Percentiles rank a stretch among this genome's conserved stretches.
Evolutionary conservation across 1,140 invertebrate species (phyloP).

Genomic region (Dendrolimus punctatus): DNA sequence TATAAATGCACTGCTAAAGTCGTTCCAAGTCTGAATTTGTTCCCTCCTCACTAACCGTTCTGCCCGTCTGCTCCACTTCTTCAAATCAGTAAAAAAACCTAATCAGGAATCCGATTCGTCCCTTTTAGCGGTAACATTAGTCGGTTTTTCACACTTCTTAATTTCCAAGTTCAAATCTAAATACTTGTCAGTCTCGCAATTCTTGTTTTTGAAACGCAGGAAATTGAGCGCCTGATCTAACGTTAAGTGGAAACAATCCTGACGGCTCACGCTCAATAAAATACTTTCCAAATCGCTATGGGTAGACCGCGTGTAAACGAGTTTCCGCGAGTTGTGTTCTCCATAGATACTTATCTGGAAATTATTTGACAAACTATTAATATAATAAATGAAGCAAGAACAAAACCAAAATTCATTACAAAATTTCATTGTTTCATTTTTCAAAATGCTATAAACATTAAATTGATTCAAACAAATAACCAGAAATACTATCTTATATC

Average conservation of each 20-base stretch:
- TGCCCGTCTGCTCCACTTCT: background rate
- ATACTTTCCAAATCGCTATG: conserved; percentile 54
- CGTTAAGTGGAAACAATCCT: conserved; percentile 57
- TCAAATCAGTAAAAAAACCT: conserved; percentile 1
- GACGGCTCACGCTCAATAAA: conserved; percentile 30
- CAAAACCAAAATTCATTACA: too few relatives aligned
- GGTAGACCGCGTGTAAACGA: conserved; percentile 37
- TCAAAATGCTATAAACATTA: too few relatives aligned
- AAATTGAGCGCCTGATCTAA: conserved; percentile 50
- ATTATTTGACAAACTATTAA: background rate
- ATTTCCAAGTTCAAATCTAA: conserved; percentile 43
- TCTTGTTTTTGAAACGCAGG: conserved; percentile 31
- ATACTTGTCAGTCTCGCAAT: conserved; percentile 34
- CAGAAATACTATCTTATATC: too few relatives aligned
- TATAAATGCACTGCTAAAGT: too few relatives aligned
- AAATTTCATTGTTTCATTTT: too few relatives aligned
- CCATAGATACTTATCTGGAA: conserved; percentile 36
- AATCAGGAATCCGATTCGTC: conserved; percentile 17
- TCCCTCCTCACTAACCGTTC: background rate
- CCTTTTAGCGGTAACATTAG: background rate
- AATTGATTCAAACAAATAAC: too few relatives aligned
- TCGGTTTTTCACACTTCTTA: conserved; percentile 15
- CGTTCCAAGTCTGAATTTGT: too few relatives aligned
- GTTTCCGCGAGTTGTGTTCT: conserved; percentile 30
- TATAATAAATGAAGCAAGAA: too few relatives aligned